phyloP scores from a whole-genome alignment of 37 sponge, comb jelly and placozoan genomes.

The Agelas oroides region DNA sequence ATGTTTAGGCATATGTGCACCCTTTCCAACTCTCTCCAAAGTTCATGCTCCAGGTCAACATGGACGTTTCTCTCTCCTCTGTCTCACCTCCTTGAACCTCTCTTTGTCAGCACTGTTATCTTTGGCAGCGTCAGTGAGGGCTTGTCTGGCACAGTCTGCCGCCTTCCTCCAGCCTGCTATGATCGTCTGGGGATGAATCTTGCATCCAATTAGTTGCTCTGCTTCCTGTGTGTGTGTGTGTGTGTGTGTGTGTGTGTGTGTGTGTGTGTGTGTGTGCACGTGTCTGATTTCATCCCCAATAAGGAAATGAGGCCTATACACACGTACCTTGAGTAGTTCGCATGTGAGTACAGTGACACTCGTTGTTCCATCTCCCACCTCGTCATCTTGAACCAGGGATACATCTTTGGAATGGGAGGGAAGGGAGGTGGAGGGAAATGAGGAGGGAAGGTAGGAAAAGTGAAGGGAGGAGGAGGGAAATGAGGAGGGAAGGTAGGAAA shows the following conservation, averaged over 20 bases:
- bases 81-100: slow-evolving; percentile 73
- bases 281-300: no score
- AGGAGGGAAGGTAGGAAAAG: background rate
- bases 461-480: no score
- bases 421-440: slow-evolving; percentile 3
- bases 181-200: slow-evolving; percentile 98
- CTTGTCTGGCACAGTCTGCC: slow-evolving; percentile 73
- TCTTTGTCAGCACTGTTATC: slow-evolving; percentile 75
- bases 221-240: no score
- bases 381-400: slow-evolving; percentile 96
- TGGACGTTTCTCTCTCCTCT: no score
- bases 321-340: slow-evolving; percentile 96
- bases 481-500: no score
- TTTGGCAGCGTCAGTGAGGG: slow-evolving; percentile 81
- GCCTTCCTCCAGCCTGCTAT: slow-evolving; percentile 94
- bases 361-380: slow-evolving; percentile 99
- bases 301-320: no score
- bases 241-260: no score
- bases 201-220: slow-evolving; percentile 80
- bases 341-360: slow-evolving; percentile 97
- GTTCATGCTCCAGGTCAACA: no score
- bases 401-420: slow-evolving; percentile 67
- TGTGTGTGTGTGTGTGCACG: background rate
- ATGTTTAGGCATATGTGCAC: no score
- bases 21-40: no score